Evolutionary conservation across 2,113 vertebrate species (phyloP), one percentile per base, ranked within the genome.

Genomic region (Planiliza haematocheilus): DNA sequence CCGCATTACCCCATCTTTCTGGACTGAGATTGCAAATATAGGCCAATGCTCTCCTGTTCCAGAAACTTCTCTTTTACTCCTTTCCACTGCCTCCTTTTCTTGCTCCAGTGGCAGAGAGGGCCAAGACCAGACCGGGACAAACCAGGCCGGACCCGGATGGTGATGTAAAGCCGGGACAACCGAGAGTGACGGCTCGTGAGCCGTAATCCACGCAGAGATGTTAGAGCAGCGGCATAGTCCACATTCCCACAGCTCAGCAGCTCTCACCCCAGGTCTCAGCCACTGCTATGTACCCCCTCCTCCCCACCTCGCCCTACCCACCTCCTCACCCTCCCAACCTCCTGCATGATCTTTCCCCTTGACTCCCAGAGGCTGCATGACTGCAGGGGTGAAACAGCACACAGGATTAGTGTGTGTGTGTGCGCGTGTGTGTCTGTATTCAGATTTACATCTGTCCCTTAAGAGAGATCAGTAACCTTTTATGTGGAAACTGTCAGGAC

Each of bases 401-500:
- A 16, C 20, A 61, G 57, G 73, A 55, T 63, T 69, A 43, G 52
- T 51, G 38, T 48, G 37, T 12, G 16, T 41, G 2, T 16, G 60
- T 65, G 10, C 24, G 24, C 5, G 24, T 30, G 24, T 30, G 24
- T 30, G 24, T 30, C n/a, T 18, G 2, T 55, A 51, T 70, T 79
- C 51, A 81, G 49, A 70, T 83, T 84, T 79, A 87, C 79, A 77
- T 82, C 65, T 68, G 52, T 78, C 78, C 77, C 80, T 57, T 55
- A 77, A 85, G 86, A 82, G 66, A 81, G 73, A 88, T 87, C 78
- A 84, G 21, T 84, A 86, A 77, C 37, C 45, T 77, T 87, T 86
- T 82, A 77, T 78, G 74, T 80, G 64, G 57, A 82, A 83, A 65
- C 59, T 77, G 77, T 80, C 67, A 48, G 64, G 55, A 63, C 42